Base-by-base conservation (phyloP, 2,797 vertebrate species). In the Lemur catta region DNA sequence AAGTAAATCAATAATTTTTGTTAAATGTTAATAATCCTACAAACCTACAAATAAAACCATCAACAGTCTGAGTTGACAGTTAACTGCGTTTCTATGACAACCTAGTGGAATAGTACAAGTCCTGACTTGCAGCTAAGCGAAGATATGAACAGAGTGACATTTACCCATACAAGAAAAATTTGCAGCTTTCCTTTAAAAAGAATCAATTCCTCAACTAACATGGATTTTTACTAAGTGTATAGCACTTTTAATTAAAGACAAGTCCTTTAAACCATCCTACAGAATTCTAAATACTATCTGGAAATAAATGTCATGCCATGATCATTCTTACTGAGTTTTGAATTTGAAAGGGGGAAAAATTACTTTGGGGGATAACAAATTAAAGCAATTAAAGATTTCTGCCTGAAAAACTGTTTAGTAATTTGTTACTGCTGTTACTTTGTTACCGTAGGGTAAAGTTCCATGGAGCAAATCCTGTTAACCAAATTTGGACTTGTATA, bases 21-120 rank as follows among this genome's bases (percentile, higher is more conserved):
- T 98, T 98, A 99, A 99, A 99, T 99, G 99, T 99, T 99, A 99
- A 99, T 99, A 98, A 99, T 99, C 98, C 93, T 98, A 98, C 96
- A 98, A 98, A 98, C 95, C 98, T 97, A 98, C 98, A 99, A 99
- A 99, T 98, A 98, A 98, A 99, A 98, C 97, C 98, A 98, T 98
- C 98, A 99, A 97, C 95, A 97, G 96, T 90, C 92, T 98, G 98
- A 98, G 98, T 98, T 97, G 98, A 99, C 99, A 99, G 98, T 98
- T 98, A 97, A 98, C 97, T 95, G 94, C 0, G 98, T 99, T 99
- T 98, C 99, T 99, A 99, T 99, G 98, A 98, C 98, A 99, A 99
- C 99, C 97, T 88, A 93, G 95, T 97, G 67, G 98, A 98, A 98
- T 28, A 97, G 96, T 98, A 98, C 98, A 98, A 98, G 98, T 98